Evolutionary conservation across 2,113 vertebrate genomes (phyloP).

Genomic region (Tragelaphus scriptus): DNA sequence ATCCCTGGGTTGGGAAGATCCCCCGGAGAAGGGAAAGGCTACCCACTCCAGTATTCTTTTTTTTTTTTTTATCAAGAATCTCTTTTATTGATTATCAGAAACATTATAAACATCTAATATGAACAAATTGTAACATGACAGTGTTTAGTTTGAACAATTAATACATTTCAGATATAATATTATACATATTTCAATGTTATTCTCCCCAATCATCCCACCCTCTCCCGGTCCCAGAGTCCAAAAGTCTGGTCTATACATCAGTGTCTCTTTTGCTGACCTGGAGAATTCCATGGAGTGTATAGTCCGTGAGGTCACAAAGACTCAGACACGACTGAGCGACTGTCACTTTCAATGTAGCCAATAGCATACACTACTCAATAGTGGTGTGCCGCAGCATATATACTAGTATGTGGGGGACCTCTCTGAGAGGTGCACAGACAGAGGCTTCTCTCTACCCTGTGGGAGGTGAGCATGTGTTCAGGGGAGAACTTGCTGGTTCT

Average conservation of each 20-base stretch:
- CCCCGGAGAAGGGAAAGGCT: not conserved
- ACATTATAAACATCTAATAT: too few relatives aligned
- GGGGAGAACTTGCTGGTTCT: not conserved
- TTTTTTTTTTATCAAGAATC: too few relatives aligned
- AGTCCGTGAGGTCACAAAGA: not conserved
- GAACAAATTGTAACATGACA: too few relatives aligned
- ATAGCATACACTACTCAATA: not conserved
- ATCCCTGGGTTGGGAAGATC: not conserved
- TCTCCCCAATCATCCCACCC: too few relatives aligned
- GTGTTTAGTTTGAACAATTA: too few relatives aligned
- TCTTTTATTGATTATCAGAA: too few relatives aligned
- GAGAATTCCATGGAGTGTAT: not conserved
- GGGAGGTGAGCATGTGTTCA: not conserved
- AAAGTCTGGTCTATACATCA: too few relatives aligned
- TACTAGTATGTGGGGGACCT: not conserved
- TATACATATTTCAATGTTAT: too few relatives aligned
- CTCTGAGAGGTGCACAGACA: not conserved
- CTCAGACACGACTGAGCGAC: not conserved
- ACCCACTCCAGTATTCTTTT: not conserved
- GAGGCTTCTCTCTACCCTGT: not conserved
- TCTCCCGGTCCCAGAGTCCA: too few relatives aligned
- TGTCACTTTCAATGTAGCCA: not conserved
- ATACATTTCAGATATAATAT: too few relatives aligned
- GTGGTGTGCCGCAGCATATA: not conserved
- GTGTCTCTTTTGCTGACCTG: not conserved